Conservation (phyloP, 2,888 invertebrate species). For the Prenolepis imparis region DNA sequence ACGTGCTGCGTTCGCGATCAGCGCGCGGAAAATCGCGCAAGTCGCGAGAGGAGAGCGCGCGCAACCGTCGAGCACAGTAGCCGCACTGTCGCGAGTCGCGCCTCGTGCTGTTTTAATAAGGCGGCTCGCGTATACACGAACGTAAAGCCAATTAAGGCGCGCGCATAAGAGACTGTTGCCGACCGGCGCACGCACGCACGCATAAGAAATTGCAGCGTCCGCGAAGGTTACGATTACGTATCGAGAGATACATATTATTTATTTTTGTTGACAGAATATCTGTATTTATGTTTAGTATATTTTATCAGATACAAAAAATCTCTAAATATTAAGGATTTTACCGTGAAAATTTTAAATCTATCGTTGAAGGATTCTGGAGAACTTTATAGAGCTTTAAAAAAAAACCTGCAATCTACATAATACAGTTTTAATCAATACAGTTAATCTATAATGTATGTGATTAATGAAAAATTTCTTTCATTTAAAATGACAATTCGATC, state of each 20-base stretch:
- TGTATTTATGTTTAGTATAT: not conserved
- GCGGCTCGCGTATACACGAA: constrained; percentile 57
- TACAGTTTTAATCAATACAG: no score
- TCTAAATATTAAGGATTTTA: no score
- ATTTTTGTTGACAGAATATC: not conserved
- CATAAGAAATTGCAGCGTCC: constrained; percentile 63
- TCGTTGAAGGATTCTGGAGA: not conserved
- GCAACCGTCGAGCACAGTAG: constrained; percentile 63
- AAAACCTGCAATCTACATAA: not conserved
- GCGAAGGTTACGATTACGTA: constrained; percentile 74
- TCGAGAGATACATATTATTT: constrained; percentile 54
- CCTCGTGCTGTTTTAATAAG: constrained; percentile 74
- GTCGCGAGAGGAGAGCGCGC: constrained; percentile 26
- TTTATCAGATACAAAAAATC: no score
- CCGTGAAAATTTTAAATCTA: not conserved
- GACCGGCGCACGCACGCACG: constrained; percentile 36
- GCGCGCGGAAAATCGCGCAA: constrained; percentile 42
- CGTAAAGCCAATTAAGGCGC: constrained; percentile 57
- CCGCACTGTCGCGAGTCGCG: constrained; percentile 70
- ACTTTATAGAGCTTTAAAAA: not conserved
- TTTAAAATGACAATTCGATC: constrained; percentile 28
- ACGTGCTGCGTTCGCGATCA: constrained; percentile 10
- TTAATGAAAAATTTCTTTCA: not conserved
- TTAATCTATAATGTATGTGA: no score
- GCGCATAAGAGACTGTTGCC: constrained; percentile 53